Evolutionary conservation across 1,140 invertebrate species (phyloP).

Genomic region (Drosophila watanabei): DNA sequence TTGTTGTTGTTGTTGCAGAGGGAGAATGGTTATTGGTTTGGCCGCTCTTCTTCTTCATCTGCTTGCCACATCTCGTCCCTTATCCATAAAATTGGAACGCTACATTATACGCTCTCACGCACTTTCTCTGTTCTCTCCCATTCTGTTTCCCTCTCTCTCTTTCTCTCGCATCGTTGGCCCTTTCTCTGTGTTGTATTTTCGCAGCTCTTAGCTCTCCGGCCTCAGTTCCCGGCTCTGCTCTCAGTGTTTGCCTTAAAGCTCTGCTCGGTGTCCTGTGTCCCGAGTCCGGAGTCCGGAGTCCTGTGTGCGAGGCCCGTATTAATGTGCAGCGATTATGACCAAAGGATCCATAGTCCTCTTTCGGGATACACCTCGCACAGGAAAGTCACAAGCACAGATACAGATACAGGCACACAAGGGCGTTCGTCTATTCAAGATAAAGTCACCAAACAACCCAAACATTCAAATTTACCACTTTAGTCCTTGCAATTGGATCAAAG

Average conservation of each 20-base stretch:
- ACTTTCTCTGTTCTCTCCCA: slow-evolving; percentile 35
- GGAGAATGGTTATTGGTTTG: slow-evolving; percentile 32
- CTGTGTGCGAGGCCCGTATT: slow-evolving; percentile 64
- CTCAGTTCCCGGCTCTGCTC: slow-evolving; percentile 20
- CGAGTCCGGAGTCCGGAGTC: slow-evolving; percentile 11
- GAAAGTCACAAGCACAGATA: slow-evolving; percentile 45
- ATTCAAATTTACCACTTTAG: not conserved
- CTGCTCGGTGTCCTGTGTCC: slow-evolving; percentile 14
- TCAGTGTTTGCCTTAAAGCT: slow-evolving; percentile 67
- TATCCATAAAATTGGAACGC: slow-evolving; percentile 65
- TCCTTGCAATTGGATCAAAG: not conserved
- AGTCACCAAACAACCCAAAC: not conserved
- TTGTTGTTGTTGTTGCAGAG: slow-evolving; percentile 14
- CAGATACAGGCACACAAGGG: slow-evolving; percentile 31
- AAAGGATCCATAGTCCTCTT: slow-evolving; percentile 66
- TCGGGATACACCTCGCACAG: slow-evolving; percentile 33
- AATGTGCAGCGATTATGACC: slow-evolving; percentile 78
- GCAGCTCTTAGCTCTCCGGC: slow-evolving; percentile 6
- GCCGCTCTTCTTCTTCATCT: slow-evolving; percentile 4
- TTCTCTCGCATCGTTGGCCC: slow-evolving; percentile 20
- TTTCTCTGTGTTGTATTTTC: slow-evolving; percentile 29
- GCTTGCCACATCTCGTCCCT: slow-evolving; percentile 28
- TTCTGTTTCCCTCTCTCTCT: slow-evolving; percentile 1
- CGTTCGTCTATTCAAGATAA: slow-evolving; percentile 1
- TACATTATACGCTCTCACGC: slow-evolving; percentile 74